Evolutionary conservation across 1,140 invertebrate species (phyloP).

Genomic region (Bemisia tabaci): DNA sequence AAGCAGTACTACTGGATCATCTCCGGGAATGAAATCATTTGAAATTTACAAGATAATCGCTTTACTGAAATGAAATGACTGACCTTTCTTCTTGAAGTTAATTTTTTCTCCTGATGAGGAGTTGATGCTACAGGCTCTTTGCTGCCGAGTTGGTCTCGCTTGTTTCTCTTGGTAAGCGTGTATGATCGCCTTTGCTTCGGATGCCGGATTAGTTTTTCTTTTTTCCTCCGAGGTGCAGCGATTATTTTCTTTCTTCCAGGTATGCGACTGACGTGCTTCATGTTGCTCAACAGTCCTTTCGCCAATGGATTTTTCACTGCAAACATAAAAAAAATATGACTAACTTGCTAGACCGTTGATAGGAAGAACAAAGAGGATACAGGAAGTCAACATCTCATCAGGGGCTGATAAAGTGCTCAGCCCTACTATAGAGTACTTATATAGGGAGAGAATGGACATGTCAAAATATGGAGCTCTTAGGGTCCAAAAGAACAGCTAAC

Average conservation of each 20-base stretch:
- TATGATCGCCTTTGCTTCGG: constrained; percentile 12
- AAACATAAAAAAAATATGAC: background rate
- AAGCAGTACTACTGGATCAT: too few species aligned
- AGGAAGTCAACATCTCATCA: too few species aligned
- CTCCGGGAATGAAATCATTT: too few species aligned
- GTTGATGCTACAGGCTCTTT: background rate
- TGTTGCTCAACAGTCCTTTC: background rate
- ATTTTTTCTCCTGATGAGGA: constrained; percentile 4
- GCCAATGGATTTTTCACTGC: background rate
- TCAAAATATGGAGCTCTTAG: too few species aligned
- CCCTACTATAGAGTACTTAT: too few species aligned
- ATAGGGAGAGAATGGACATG: too few species aligned
- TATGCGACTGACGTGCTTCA: constrained; percentile 11
- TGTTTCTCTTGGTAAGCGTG: constrained; percentile 8
- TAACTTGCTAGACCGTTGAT: too few species aligned
- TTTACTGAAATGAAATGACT: too few species aligned
- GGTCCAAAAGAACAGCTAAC: too few species aligned
- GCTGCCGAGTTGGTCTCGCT: background rate
- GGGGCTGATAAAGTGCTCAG: too few species aligned
- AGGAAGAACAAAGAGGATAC: too few species aligned
- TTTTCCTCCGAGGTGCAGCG: constrained; percentile 33
- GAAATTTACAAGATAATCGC: too few species aligned
- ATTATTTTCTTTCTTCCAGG: constrained; percentile 29
- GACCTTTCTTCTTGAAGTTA: constrained; percentile 13
- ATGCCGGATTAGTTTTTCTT: constrained; percentile 20